phyloP scores from a whole-genome alignment of 2,888 invertebrate species.

The Orchesella flavescens region DNA sequence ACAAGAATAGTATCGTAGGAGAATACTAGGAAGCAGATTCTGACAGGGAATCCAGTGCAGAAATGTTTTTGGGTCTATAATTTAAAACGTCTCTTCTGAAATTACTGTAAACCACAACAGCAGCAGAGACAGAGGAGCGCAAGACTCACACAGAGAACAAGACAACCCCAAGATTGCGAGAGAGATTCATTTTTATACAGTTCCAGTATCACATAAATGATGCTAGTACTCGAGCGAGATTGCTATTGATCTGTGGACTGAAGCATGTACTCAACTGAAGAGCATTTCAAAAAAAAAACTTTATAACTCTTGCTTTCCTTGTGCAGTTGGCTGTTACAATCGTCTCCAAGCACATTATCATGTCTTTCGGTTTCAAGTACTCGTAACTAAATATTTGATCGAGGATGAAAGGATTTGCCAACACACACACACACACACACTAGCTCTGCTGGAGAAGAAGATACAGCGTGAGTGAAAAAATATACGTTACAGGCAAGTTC shows the following conservation, averaged over 20 bases:
- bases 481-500: too few relatives aligned
- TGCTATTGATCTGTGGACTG: slow-evolving; percentile 33
- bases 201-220: background rate
- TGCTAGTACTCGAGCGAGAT: background rate
- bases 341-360: slow-evolving; percentile 28
- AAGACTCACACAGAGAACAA: background rate
- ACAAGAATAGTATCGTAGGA: too few relatives aligned
- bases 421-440: background rate
- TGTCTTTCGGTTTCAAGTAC: slow-evolving; percentile 28
- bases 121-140: slow-evolving; percentile 11
- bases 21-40: too few relatives aligned
- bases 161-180: background rate
- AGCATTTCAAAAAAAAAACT: slow-evolving; percentile 46
- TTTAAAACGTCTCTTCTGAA: too few relatives aligned
- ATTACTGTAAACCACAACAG: background rate
- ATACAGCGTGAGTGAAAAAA: too few relatives aligned
- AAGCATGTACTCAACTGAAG: slow-evolving; percentile 28
- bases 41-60: too few relatives aligned
- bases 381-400: slow-evolving; percentile 45
- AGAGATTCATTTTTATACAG: too few relatives aligned
- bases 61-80: too few relatives aligned
- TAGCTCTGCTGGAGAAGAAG: too few relatives aligned
- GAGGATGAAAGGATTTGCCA: slow-evolving; percentile 25
- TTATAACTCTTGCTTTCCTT: too few relatives aligned
- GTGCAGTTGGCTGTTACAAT: slow-evolving; percentile 32